Evolutionary conservation across 2,888 invertebrate genomes (phyloP).

Genomic region (Nymphalis c-album): DNA sequence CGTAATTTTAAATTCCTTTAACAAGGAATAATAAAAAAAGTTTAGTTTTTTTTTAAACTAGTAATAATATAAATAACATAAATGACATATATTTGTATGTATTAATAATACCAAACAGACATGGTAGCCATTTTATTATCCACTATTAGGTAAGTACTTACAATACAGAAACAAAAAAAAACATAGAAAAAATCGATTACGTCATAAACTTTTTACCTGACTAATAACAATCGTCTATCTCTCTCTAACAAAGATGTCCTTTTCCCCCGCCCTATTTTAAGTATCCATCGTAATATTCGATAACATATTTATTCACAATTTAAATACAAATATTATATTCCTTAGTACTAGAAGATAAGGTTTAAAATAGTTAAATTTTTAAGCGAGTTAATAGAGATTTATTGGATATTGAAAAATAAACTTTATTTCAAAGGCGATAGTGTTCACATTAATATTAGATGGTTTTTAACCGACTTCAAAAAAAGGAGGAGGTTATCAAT

Average conservation of each 20-base stretch:
- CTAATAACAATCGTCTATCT: conserved; percentile 19
- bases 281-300: conserved; percentile 7
- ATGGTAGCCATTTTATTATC: conserved; percentile 2
- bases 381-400: background rate
- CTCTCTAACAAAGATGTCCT: conserved; percentile 29
- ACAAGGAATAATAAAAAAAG: too few relatives aligned
- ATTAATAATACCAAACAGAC: background rate
- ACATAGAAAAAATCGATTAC: background rate
- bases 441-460: conserved; percentile 22
- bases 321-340: conserved; percentile 1
- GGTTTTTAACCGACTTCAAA: too few relatives aligned
- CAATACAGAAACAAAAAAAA: conserved; percentile 1
- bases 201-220: background rate
- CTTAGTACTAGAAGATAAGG: conserved; percentile 15
- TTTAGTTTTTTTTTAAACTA: too few relatives aligned
- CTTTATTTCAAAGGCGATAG: background rate
- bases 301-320: background rate
- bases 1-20: too few relatives aligned
- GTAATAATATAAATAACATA: too few relatives aligned
- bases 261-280: conserved; percentile 37
- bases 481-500: too few relatives aligned
- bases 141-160: background rate
- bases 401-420: background rate
- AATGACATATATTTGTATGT: too few relatives aligned
- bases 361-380: conserved; percentile 12